Evolutionary conservation across 2,797 vertebrate species (phyloP).

Genomic region (Sebastolobus altivelis): DNA sequence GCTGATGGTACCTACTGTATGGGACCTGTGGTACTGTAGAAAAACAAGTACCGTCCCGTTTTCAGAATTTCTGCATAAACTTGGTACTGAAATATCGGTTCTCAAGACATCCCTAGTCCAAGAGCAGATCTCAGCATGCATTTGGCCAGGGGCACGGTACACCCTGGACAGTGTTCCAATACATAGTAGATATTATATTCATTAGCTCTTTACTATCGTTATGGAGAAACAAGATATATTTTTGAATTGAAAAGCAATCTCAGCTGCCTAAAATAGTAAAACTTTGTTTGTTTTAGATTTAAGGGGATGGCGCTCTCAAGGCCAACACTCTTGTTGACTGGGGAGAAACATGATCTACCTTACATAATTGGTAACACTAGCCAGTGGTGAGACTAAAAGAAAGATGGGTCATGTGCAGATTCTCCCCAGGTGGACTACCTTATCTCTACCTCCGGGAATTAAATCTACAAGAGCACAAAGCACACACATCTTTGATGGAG

Average conservation of each 20-base stretch:
- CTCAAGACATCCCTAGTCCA: no score
- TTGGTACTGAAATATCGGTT: no score
- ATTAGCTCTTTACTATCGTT: neutral
- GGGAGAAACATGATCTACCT: slow-evolving; percentile 4
- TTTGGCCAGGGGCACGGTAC: neutral
- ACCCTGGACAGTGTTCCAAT: neutral
- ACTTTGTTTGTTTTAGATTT: neutral
- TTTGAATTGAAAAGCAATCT: neutral
- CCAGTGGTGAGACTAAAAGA: neutral
- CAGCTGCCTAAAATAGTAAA: neutral
- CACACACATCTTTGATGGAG: slow-evolving; percentile 18
- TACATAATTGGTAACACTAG: slow-evolving; percentile 5
- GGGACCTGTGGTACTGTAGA: no score
- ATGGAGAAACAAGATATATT: neutral
- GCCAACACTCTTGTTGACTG: neutral
- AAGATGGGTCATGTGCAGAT: slow-evolving; percentile 10
- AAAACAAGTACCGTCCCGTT: no score
- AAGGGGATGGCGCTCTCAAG: neutral
- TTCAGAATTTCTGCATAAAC: no score
- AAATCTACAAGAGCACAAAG: slow-evolving; percentile 14
- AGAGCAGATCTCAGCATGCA: neutral
- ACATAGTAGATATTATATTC: neutral
- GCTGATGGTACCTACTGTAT: no score
- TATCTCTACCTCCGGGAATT: slow-evolving; percentile 6
- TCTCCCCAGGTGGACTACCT: neutral